A percentile compares a stretch with the other conserved stretches of the same genome.
These are phyloP conservation scores for Oryzaephilus surinamensis DNA, from an alignment of 1,140 invertebrate species.

Conservation along the genomic window DNA sequence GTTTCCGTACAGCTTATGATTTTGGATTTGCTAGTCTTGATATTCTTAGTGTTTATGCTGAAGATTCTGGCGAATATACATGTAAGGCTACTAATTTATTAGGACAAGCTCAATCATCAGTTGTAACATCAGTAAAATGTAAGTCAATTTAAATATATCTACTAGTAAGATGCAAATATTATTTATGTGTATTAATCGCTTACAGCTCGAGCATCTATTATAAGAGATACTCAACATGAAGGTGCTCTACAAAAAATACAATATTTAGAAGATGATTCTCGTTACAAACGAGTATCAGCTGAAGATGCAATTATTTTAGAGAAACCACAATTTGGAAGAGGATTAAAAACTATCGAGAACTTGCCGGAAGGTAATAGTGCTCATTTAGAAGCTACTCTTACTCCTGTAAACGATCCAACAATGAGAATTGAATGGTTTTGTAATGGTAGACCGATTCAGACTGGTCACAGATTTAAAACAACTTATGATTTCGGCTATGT, in stretches of 20 bases:
- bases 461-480: constrained; percentile 83
- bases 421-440: constrained; percentile 94
- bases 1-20: constrained; percentile 85
- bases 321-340: constrained; percentile 79
- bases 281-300: constrained; percentile 55
- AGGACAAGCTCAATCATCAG: constrained; percentile 69
- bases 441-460: constrained; percentile 80
- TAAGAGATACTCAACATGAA: constrained; percentile 90
- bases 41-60: constrained; percentile 83
- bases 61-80: constrained; percentile 88
- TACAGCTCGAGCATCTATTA: constrained; percentile 73
- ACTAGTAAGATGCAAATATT: no score
- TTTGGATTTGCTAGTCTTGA: constrained; percentile 93
- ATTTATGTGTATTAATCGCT: constrained; percentile 33
- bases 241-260: constrained; percentile 86
- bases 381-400: constrained; percentile 90
- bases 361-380: constrained; percentile 79
- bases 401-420: constrained; percentile 88
- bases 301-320: constrained; percentile 69
- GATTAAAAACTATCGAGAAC: constrained; percentile 73
- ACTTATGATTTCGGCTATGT: constrained; percentile 95
- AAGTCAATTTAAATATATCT: constrained; percentile 36
- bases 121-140: constrained; percentile 74
- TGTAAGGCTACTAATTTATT: constrained; percentile 81
- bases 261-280: constrained; percentile 78